Evolutionary conservation across 2,113 vertebrate species (phyloP), one percentile per base, ranked within the genome.

Genomic region (Misgurnus mizolepis): DNA sequence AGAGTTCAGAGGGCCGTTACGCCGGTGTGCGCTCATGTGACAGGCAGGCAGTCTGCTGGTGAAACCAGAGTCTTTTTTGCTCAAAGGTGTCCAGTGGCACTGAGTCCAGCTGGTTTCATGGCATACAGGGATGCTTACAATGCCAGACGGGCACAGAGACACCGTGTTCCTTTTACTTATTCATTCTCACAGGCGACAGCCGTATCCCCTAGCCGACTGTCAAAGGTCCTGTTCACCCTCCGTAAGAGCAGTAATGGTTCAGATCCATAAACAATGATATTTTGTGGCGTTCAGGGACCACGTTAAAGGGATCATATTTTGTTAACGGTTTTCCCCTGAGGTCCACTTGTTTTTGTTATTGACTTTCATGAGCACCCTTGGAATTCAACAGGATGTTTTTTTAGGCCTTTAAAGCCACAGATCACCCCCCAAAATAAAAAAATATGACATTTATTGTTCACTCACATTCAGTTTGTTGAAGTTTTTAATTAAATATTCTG

Each of bases 131-230:
- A 78, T 78, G 85, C 85, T 86, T 82, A 80, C 53, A 69, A 83
- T 80, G 87, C 65, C 87, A 88, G 80, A 79, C 65, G 27, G 78
- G 85, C 86, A 80, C 80, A 60, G 80, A 83, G 83, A 92, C 87
- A 87, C 69, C 67, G 69, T 88, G 90, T 90, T 86, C 88, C 71
- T 80, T 90, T 89, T 86, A 89, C 86, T 90, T 87, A 89, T 90
- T 90, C 83, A 89, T 89, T 79, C 62, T 65, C 14, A 69, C 45
- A 49, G 60, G 81, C 18, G 34, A 47, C 82, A 50, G 39, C 73
- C 69, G 45, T 49, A 64, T 78, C 66, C 75, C 67, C 34, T 76
- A 71, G 40, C 67, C 67, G 53, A 27, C 47, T 27, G 61, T 53
- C 68, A 75, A 64, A 76, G 74, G 45, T 74, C 79, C 68, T 10